Evolutionary conservation across 2,113 vertebrate species (phyloP).

Genomic region (Neodontobutis hainanensis): DNA sequence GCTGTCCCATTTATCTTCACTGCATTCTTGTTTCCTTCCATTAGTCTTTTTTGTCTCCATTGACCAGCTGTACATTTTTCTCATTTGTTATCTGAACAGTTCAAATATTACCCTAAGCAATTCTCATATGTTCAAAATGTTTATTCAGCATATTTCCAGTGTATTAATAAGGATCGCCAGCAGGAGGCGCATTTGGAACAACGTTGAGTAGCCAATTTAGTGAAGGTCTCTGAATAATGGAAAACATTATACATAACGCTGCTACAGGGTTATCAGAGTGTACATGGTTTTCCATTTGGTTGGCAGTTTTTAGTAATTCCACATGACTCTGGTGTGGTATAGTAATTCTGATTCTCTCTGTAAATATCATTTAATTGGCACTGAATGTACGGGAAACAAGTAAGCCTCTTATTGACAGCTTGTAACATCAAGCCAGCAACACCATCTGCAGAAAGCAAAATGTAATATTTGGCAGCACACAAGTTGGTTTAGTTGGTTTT

Average conservation of each 20-base stretch:
- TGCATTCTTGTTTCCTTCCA: too few relatives aligned
- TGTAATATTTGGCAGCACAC: constrained; percentile 29
- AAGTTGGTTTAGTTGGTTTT: constrained; percentile 9
- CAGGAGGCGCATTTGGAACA: constrained; percentile 11
- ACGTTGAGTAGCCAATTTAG: background rate
- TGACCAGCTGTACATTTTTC: too few relatives aligned
- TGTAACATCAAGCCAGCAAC: constrained; percentile 32
- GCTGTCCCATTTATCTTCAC: too few relatives aligned
- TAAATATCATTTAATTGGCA: constrained; percentile 34
- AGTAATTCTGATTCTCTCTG: constrained; percentile 5
- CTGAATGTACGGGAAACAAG: constrained; percentile 6
- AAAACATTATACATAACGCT: too few relatives aligned
- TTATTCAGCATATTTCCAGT: background rate
- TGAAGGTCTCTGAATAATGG: too few relatives aligned
- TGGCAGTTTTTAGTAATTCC: too few relatives aligned
- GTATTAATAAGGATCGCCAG: constrained; percentile 1
- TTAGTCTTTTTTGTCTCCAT: too few relatives aligned
- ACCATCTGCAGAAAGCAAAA: constrained; percentile 47
- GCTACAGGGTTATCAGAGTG: too few relatives aligned
- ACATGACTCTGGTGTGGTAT: background rate
- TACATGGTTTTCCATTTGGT: too few relatives aligned
- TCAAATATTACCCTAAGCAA: too few relatives aligned
- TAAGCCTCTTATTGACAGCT: constrained; percentile 51
- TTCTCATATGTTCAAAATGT: background rate
- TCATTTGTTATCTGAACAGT: too few relatives aligned